A percentile compares a stretch with the other conserved stretches of the same genome.
Evolutionary conservation across 2,797 vertebrate genomes (phyloP).

Genomic region (Arnoldichthys spilopterus): DNA sequence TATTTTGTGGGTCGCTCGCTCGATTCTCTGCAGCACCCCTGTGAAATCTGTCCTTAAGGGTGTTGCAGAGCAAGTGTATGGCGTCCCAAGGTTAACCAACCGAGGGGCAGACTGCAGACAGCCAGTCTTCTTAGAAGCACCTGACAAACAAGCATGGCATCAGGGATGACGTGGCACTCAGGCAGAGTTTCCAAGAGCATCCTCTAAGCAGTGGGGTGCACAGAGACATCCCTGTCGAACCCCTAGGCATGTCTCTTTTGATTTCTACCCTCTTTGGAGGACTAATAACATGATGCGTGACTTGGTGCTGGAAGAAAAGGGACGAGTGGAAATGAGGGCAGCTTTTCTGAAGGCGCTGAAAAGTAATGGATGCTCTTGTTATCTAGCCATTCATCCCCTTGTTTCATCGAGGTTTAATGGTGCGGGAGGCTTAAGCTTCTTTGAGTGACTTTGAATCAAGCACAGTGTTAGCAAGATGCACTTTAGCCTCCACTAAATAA

Average conservation of each 20-base stretch:
- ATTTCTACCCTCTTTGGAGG: conserved; percentile 2
- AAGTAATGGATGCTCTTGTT: conserved; percentile 1
- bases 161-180: conserved; percentile 8
- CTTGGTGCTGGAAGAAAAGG: neutral
- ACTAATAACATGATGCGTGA: conserved; percentile 1
- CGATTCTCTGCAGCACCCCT: conserved; percentile 35
- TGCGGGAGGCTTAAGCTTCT: neutral
- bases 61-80: neutral
- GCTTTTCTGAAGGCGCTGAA: neutral
- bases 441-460: neutral
- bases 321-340: neutral
- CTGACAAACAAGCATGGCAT: conserved; percentile 24
- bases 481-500: conserved; percentile 1
- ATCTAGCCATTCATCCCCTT: neutral
- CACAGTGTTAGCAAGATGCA: neutral
- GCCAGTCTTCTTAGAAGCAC: conserved; percentile 1
- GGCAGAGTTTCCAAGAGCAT: neutral
- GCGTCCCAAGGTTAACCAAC: conserved; percentile 47
- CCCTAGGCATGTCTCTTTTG: conserved; percentile 7
- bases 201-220: neutral
- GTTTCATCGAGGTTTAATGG: neutral
- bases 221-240: neutral
- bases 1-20: conserved; percentile 50
- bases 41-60: conserved; percentile 29
- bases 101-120: neutral